phyloP scores from a whole-genome alignment of 2,888 invertebrate genomes.

The Nudaria mundana region DNA sequence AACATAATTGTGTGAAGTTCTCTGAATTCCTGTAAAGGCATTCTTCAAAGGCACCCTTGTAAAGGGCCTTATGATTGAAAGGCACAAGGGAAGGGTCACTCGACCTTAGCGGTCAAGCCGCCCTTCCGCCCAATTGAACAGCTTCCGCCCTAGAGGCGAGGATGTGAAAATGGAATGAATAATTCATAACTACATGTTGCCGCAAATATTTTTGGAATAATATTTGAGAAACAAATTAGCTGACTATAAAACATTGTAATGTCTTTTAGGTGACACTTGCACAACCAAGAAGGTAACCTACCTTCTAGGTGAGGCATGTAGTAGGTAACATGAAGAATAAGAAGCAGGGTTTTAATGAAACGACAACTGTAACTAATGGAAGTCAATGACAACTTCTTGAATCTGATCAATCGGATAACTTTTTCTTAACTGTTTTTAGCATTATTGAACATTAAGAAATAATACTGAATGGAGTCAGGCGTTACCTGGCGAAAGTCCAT shows the following conservation, averaged over 20 bases:
- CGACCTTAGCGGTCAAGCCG: conserved; percentile 68
- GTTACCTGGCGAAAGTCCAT: too few relatives aligned
- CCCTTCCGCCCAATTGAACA: conserved; percentile 69
- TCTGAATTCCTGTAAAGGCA: conserved; percentile 40
- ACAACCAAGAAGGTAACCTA: too few relatives aligned
- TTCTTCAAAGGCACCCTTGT: conserved; percentile 43
- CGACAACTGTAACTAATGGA: too few relatives aligned
- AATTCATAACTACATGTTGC: conserved; percentile 26
- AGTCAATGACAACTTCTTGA: too few relatives aligned
- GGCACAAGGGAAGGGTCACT: conserved; percentile 69
- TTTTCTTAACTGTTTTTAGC: too few relatives aligned
- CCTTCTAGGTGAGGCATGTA: too few relatives aligned
- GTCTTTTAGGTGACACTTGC: too few relatives aligned
- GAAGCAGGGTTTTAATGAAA: too few relatives aligned
- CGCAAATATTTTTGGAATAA: conserved; percentile 21
- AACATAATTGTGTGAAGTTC: conserved; percentile 31
- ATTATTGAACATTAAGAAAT: too few relatives aligned
- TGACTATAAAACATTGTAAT: background rate
- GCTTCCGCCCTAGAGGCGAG: conserved; percentile 34
- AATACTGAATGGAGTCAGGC: too few relatives aligned
- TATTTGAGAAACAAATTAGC: conserved; percentile 29
- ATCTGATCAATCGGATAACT: too few relatives aligned
- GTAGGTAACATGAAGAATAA: too few relatives aligned
- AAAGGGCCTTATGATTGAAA: conserved; percentile 58
- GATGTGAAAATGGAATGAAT: conserved; percentile 35